These are phyloP conservation scores for Heterochromis multidens DNA, from an alignment of 2,113 vertebrate species.

Conservation along the genomic window DNA sequence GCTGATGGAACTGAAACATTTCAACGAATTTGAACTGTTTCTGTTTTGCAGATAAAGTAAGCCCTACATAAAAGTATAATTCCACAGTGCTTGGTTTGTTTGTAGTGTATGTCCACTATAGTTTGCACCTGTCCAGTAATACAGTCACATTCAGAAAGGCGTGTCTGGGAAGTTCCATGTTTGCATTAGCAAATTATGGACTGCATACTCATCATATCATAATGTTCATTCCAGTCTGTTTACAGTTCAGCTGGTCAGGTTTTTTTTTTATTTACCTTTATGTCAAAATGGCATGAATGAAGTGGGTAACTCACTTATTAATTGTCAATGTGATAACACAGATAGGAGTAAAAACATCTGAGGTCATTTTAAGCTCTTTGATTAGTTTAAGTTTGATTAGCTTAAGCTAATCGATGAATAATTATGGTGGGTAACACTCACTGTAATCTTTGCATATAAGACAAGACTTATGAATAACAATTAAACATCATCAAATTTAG, in stretches of 20 bases:
- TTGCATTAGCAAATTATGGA: background rate
- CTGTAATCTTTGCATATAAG: too few relatives aligned
- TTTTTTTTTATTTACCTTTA: too few relatives aligned
- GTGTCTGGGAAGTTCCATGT: background rate
- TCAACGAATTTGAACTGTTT: background rate
- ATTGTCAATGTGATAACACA: too few relatives aligned
- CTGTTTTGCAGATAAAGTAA: background rate
- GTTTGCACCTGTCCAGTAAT: background rate
- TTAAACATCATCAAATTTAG: background rate
- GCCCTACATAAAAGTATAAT: background rate
- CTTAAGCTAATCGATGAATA: background rate
- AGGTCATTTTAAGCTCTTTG: too few relatives aligned
- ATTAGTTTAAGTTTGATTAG: too few relatives aligned
- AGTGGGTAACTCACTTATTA: too few relatives aligned
- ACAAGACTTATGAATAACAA: background rate
- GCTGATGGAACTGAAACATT: background rate
- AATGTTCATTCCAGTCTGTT: too few relatives aligned
- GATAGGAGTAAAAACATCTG: background rate
- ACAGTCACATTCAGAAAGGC: background rate
- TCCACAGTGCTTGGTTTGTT: background rate
- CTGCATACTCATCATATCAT: too few relatives aligned
- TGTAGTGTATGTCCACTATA: background rate
- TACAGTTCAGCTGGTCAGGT: too few relatives aligned
- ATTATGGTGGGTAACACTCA: background rate
- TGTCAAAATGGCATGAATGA: too few relatives aligned